Evolutionary conservation across 2,797 vertebrate genomes (phyloP), one percentile per base, ranked within the genome.

Genomic region (Arnoldichthys spilopterus): DNA sequence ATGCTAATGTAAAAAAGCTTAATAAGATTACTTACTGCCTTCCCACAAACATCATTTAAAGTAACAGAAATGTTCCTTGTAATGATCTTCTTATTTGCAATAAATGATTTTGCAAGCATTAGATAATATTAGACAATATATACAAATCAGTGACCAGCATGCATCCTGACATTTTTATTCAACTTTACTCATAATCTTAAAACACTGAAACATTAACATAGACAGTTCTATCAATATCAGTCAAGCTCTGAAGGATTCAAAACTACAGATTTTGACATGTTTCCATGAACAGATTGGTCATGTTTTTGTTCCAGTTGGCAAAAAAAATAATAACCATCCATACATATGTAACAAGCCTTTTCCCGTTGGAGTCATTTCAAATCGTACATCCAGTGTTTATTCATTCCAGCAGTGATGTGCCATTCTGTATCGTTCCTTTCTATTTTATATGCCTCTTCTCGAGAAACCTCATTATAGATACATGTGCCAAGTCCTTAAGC

Each of bases 71-170:
- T 13, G 37, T 2, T 64, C 12, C 7, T 43, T 70, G 8, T 67
- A 59, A 30, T 28, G 11, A 13, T 61, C 20, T 64, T 72, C 6
- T 15, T 53, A 68, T 68, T 11, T 62, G 70, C 66, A 80, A 69
- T 61, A 7, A 70, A 13, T 26, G 28, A 53, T 34, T 2, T 30
- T 47, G 15, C 49, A 74, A 13, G 24, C 40, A 67, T 16, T 62
- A 15, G 30, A 26, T 61, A 32, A 62, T 74, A 61, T 74, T 68
- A 59, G 28, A 74, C 62, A 24, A 16, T 69, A 75, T 80, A 40
- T 80, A 80, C 72, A 80, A 69, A 56, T 54, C 62, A 69, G 22
- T 58, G 26, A 47, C 22, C 13, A 59, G 53, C 79, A 81, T 81
- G 79, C 74, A 28, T 62, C 47, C 77, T 79, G 56, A 62, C 58